Evolutionary conservation across 2,113 vertebrate species (phyloP).

Genomic region (Loxodonta africana): DNA sequence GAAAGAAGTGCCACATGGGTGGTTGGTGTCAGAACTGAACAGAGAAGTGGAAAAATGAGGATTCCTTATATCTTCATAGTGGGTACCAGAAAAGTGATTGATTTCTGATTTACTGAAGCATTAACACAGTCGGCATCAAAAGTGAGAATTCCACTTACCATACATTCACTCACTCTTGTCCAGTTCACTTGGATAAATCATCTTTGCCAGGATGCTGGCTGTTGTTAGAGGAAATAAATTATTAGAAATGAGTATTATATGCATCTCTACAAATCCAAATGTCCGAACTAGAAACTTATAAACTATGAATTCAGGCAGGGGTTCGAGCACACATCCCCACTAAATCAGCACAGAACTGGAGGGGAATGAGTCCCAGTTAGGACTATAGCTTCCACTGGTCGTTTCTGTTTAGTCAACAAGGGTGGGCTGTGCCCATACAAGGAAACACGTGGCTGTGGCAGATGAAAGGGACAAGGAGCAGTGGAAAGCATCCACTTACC

Average conservation of each 20-base stretch:
- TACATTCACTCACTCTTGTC: not conserved
- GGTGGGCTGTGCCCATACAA: not conserved
- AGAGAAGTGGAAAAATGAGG: not conserved
- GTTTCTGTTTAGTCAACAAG: not conserved
- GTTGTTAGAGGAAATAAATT: not conserved
- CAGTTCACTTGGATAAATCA: not conserved
- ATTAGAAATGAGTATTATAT: not conserved
- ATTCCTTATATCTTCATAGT: not conserved
- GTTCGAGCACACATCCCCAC: not conserved
- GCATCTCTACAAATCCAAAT: not conserved
- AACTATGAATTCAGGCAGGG: not conserved
- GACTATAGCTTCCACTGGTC: not conserved
- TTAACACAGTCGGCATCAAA: not conserved
- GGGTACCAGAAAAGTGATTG: not conserved
- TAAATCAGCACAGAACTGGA: not conserved
- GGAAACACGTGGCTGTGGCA: not conserved
- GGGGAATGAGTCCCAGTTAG: not conserved
- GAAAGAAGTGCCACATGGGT: not conserved
- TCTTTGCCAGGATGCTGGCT: not conserved
- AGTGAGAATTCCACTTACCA: not conserved
- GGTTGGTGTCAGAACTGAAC: not conserved
- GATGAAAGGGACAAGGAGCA: not conserved
- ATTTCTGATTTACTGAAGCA: not conserved
- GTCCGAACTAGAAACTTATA: not conserved
- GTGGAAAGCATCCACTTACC: not conserved